phyloP scores from a whole-genome alignment of 2,797 vertebrate species.

The Lepilemur ruficaudatus region DNA sequence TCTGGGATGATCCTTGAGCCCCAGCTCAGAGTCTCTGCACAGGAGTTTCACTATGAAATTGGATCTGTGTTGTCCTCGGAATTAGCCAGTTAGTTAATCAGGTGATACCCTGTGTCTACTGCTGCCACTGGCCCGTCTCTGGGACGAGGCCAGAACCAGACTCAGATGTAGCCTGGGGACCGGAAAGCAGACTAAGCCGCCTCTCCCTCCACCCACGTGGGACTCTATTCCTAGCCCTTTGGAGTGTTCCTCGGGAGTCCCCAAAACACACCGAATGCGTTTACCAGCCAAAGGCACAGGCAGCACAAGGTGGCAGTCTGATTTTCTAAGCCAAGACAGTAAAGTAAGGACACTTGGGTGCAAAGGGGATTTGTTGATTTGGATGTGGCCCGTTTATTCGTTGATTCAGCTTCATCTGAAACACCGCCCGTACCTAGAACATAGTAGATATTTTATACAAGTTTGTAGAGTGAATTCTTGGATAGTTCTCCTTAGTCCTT shows the following conservation, averaged over 20 bases:
- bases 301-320: neutral
- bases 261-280: neutral
- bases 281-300: neutral
- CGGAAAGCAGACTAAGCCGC: neutral
- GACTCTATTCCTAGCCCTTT: neutral
- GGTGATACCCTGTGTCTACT: neutral
- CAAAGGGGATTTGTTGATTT: neutral
- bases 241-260: neutral
- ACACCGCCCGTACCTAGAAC: neutral
- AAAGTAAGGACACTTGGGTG: neutral
- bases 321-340: neutral
- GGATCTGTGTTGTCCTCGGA: neutral
- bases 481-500: neutral
- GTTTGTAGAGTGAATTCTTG: neutral
- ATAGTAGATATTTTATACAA: neutral
- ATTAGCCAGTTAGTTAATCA: neutral
- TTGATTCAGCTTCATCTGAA: neutral
- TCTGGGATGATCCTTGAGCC: neutral
- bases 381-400: neutral
- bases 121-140: neutral
- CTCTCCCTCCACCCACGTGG: neutral
- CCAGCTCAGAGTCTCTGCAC: neutral
- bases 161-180: neutral
- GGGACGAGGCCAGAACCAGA: neutral
- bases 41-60: conserved; percentile 1